Base-by-base conservation (phyloP, 2,113 vertebrate genomes). In the Takifugu bimaculatus region DNA sequence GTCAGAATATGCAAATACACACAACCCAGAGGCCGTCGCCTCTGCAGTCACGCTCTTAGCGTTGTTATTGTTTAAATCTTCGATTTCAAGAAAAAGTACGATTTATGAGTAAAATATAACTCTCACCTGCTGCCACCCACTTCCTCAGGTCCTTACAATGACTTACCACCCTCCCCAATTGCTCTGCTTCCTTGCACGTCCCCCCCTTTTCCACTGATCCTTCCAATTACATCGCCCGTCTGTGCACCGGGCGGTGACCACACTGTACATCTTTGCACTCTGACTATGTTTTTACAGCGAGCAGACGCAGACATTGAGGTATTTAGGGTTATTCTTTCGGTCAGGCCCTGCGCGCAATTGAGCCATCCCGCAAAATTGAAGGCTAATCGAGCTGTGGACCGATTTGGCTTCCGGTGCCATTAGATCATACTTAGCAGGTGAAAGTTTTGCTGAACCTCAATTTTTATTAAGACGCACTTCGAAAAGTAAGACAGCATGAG, bases 231-330 rank as follows among this genome's bases (percentile, higher is more conserved):
- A 64, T 70, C 13, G 75, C 62, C 54, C 52, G 78, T 75, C 56
- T 71, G 75, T 12, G 35, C 63, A 55, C 61, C 60, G 20, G 20
- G 20, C 66, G 59, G 52, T 29, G 32, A 72, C 82, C 73, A 47
- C 81, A 72, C 69, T 57, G 77, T 79, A 80, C 79, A 80, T 87
- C 82, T 83, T 72, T 27, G 11, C 29, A 25, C 78, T 68, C 74
- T 79, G 83, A 85, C 78, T 72, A 77, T 85, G 87, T 88, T 88
- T 88, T 72, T 50, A 83, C 83, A 88, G 63, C 54, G 78, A 71
- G 65, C 72, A 54, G 79, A 59, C 57, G 84, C 84, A 85, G 84
- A 87, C 82, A 39, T 78, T 77, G 84, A 85, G 85, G 84, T 84
- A 86, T 86, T 81, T 81, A 20, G 58, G 74, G 80, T 86, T 85